These are phyloP conservation scores for Drosophila auraria DNA, from an alignment of 1,140 invertebrate species.

Conservation along the genomic window DNA sequence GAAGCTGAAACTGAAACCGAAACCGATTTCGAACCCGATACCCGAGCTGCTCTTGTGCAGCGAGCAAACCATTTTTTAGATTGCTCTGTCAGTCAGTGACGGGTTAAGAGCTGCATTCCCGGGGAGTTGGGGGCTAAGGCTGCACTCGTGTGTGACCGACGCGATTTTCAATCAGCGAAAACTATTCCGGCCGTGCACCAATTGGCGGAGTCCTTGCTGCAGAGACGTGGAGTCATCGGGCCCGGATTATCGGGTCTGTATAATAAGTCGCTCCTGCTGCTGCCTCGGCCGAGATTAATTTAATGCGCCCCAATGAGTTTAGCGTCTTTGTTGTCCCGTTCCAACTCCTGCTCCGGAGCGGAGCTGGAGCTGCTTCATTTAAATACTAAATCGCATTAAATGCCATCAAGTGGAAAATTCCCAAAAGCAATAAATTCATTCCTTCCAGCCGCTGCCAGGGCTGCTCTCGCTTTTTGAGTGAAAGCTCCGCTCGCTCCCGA, in stretches of 20 bases:
- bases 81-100: slow-evolving; percentile 64
- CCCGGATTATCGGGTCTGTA: slow-evolving; percentile 20
- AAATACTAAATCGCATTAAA: slow-evolving; percentile 84
- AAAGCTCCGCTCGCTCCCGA: slow-evolving; percentile 61
- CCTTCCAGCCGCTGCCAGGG: slow-evolving; percentile 41
- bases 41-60: slow-evolving; percentile 33
- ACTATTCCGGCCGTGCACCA: slow-evolving; percentile 44
- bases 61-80: slow-evolving; percentile 75
- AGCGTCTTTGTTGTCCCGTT: slow-evolving; percentile 75
- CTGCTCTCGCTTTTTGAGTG: slow-evolving; percentile 63
- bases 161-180: slow-evolving; percentile 64
- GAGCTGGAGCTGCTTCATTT: slow-evolving; percentile 69
- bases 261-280: slow-evolving; percentile 30
- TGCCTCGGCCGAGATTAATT: slow-evolving; percentile 69
- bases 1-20: background rate
- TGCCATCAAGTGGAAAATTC: slow-evolving; percentile 83
- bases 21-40: slow-evolving; percentile 2
- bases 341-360: slow-evolving; percentile 22
- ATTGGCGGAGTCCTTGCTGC: background rate
- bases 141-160: slow-evolving; percentile 71
- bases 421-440: slow-evolving; percentile 83
- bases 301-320: slow-evolving; percentile 77
- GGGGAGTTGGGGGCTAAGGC: background rate
- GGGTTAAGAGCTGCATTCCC: background rate
- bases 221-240: background rate